Percentiles rank a stretch among this genome's conserved stretches.
Conservation (phyloP, 2,888 invertebrate genomes). For the Tenthredo amoena region DNA sequence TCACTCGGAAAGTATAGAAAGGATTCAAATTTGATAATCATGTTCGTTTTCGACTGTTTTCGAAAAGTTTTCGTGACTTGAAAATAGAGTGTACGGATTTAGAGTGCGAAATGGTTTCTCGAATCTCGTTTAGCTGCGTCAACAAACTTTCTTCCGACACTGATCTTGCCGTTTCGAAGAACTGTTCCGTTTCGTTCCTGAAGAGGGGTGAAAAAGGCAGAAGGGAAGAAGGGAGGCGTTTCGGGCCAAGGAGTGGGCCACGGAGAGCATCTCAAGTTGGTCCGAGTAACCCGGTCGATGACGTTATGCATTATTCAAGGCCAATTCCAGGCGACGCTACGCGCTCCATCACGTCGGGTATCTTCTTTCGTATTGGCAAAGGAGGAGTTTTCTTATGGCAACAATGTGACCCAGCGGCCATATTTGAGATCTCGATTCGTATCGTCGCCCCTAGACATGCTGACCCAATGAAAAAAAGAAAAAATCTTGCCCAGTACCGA, state of each 20-base stretch:
- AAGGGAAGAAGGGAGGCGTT: conserved; percentile 30
- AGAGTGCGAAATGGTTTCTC: conserved; percentile 33
- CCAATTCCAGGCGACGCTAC: conserved; percentile 51
- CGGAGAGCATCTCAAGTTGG: conserved; percentile 50
- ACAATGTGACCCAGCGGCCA: conserved; percentile 28
- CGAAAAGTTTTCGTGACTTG: conserved; percentile 2
- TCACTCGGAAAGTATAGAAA: neutral
- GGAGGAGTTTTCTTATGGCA: conserved; percentile 40
- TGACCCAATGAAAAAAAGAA: neutral
- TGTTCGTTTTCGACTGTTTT: neutral
- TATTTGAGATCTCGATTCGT: conserved; percentile 46
- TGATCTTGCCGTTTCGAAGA: conserved; percentile 43
- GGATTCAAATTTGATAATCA: conserved; percentile 26
- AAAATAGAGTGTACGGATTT: conserved; percentile 27
- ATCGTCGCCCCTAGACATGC: conserved; percentile 39
- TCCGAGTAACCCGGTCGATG: conserved; percentile 53
- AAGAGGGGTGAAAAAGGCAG: conserved; percentile 11
- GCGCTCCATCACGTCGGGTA: conserved; percentile 45
- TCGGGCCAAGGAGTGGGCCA: conserved; percentile 30
- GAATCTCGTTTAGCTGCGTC: conserved; percentile 50
- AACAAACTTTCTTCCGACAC: conserved; percentile 46
- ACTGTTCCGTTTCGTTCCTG: neutral
- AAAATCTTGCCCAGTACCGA: neutral
- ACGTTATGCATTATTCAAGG: conserved; percentile 56
- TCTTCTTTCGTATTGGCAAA: conserved; percentile 41